A percentile compares a stretch with the other conserved stretches of the same genome.
Conservation (phyloP, 2,113 vertebrate genomes). For the human (Homo sapiens) region DNA sequence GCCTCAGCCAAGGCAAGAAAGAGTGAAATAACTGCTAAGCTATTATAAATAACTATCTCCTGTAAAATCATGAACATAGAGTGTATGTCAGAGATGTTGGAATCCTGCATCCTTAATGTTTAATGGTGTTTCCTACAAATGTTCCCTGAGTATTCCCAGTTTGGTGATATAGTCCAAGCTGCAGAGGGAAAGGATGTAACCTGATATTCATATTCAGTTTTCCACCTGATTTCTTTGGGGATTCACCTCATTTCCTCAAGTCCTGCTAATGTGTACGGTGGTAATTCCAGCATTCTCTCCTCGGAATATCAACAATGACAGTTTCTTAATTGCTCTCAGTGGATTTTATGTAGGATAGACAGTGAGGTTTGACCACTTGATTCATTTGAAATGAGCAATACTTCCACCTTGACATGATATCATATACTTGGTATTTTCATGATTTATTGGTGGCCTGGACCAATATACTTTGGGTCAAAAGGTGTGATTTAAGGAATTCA, state of each 20-base stretch:
- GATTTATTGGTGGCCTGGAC: background rate
- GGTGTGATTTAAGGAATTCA: background rate
- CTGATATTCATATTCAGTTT: background rate
- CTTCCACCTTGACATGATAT: background rate
- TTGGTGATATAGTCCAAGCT: accelerated
- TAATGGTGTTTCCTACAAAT: accelerated
- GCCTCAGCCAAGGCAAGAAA: background rate
- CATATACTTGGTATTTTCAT: background rate
- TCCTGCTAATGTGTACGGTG: background rate
- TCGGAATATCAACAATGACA: background rate
- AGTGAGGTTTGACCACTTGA: background rate
- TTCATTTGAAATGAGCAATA: background rate
- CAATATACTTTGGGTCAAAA: background rate
- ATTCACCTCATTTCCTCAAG: background rate
- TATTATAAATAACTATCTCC: background rate
- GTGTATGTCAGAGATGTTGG: background rate
- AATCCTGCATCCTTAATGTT: background rate
- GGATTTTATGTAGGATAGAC: background rate
- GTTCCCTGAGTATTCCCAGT: too few relatives aligned
- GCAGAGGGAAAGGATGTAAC: background rate
- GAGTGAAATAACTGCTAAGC: too few relatives aligned
- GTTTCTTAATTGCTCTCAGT: background rate
- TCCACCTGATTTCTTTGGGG: background rate
- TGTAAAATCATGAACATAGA: background rate
- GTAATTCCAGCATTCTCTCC: background rate